Percentiles rank a stretch among this genome's conserved stretches.
Conservation (phyloP, 1,140 invertebrate genomes). For the Nephotettix cincticeps region DNA sequence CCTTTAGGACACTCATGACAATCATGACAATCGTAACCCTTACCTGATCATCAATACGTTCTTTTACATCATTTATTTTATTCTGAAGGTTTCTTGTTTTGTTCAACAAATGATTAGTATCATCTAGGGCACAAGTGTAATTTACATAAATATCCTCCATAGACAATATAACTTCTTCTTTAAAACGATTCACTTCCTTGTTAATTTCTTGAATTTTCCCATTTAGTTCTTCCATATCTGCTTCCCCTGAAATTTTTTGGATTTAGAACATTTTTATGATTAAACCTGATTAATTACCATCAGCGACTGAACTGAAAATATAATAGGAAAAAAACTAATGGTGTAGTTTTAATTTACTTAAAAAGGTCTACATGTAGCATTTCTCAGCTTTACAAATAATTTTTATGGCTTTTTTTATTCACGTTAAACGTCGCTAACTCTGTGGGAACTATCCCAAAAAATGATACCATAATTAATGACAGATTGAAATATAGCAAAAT, state of each 20-base stretch:
- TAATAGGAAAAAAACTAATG: neutral
- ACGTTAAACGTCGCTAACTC: no score
- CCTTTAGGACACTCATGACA: no score
- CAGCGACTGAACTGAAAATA: neutral
- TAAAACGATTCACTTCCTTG: neutral
- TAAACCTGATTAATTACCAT: neutral
- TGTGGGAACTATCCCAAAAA: no score
- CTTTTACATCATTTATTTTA: neutral
- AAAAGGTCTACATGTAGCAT: no score
- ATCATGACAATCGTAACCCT: no score
- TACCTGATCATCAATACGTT: conserved; percentile 5
- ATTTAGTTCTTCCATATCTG: conserved; percentile 7
- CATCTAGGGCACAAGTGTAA: neutral
- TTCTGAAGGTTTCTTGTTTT: neutral
- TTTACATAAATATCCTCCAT: conserved; percentile 13
- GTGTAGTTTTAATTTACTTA: neutral
- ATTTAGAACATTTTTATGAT: neutral
- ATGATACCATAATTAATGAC: no score
- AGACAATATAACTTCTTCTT: conserved; percentile 6
- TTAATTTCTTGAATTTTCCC: neutral
- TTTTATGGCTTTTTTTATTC: no score
- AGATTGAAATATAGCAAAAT: no score
- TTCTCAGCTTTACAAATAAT: no score
- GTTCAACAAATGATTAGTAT: conserved; percentile 3
- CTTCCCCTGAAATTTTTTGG: neutral